Evolutionary conservation across 1,140 invertebrate species (phyloP).

Genomic region (Sipha flava): DNA sequence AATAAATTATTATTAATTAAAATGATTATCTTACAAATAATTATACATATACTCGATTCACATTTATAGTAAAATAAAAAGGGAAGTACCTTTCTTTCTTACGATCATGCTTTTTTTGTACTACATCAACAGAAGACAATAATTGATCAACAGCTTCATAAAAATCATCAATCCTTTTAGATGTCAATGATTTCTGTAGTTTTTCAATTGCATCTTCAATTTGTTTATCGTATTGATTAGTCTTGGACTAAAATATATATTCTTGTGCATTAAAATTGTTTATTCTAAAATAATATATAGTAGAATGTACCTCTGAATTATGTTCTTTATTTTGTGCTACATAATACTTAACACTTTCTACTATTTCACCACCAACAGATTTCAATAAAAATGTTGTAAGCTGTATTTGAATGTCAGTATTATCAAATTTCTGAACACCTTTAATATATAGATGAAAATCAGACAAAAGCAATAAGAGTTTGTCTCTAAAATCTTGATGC

Average conservation of each 20-base stretch:
- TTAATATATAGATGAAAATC: constrained; percentile 80
- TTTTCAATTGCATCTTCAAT: constrained; percentile 53
- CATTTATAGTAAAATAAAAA: too few relatives aligned
- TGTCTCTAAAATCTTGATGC: constrained; percentile 70
- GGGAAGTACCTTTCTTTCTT: constrained; percentile 69
- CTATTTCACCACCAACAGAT: constrained; percentile 70
- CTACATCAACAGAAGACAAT: constrained; percentile 61
- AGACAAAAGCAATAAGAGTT: constrained; percentile 61
- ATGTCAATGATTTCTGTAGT: constrained; percentile 54
- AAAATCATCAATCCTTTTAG: constrained; percentile 65
- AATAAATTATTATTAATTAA: constrained; percentile 66
- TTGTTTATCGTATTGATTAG: constrained; percentile 44
- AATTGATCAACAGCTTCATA: constrained; percentile 60
- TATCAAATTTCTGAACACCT: constrained; percentile 60
- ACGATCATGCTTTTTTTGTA: constrained; percentile 79
- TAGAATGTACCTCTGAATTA: background rate
- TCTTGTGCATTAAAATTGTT: background rate
- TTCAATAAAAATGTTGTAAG: constrained; percentile 75
- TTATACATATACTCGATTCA: too few relatives aligned
- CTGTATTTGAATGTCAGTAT: constrained; percentile 54
- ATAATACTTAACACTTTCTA: constrained; percentile 48
- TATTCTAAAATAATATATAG: background rate
- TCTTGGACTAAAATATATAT: constrained; percentile 52
- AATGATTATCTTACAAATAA: too few relatives aligned
- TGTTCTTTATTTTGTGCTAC: constrained; percentile 23